Percentiles rank a stretch among this genome's conserved stretches.
phyloP scores from a whole-genome alignment of 2,888 invertebrate genomes.

The Agrilus biguttatus region DNA sequence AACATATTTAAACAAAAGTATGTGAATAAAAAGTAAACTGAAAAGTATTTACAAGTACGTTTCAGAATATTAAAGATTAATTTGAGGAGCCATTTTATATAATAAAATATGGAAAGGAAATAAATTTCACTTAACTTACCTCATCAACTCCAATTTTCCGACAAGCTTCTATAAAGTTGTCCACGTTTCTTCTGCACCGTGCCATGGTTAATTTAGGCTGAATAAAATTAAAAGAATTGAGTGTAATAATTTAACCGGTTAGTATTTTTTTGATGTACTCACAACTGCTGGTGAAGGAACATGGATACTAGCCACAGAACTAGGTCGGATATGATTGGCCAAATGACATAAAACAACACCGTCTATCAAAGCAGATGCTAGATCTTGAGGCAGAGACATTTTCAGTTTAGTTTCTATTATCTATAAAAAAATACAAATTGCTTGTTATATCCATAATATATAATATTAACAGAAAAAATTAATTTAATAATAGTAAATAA shows the following conservation, averaged over 20 bases:
- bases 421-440: conserved; percentile 34
- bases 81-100: too few species aligned
- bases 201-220: conserved; percentile 93
- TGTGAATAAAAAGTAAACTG: too few species aligned
- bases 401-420: conserved; percentile 81
- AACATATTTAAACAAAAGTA: too few species aligned
- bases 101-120: too few species aligned
- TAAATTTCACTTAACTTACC: conserved; percentile 42
- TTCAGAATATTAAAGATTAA: too few species aligned
- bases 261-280: conserved; percentile 24
- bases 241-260: background rate
- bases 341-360: conserved; percentile 91
- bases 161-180: conserved; percentile 91
- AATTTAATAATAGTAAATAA: background rate
- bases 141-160: conserved; percentile 87
- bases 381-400: conserved; percentile 74
- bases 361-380: conserved; percentile 74
- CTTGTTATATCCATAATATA: too few species aligned
- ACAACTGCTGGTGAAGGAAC: conserved; percentile 88
- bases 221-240: conserved; percentile 23
- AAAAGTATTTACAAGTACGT: too few species aligned
- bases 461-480: conserved; percentile 1
- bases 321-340: conserved; percentile 81
- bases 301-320: conserved; percentile 86
- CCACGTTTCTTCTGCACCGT: conserved; percentile 84